phyloP scores from a whole-genome alignment of 2,888 invertebrate genomes.

The Mystacides longicornis region DNA sequence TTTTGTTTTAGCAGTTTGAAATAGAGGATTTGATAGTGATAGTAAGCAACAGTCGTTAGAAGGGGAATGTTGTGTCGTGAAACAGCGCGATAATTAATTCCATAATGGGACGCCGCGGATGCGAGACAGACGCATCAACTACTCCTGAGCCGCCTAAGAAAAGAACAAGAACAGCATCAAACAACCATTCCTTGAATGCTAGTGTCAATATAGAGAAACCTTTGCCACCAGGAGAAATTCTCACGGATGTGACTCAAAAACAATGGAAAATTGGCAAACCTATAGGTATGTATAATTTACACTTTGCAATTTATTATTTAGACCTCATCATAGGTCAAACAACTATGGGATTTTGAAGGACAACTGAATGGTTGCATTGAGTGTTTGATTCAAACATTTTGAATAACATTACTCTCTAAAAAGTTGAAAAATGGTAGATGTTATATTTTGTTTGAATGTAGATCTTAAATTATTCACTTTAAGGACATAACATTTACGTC shows the following conservation, averaged over 20 bases:
- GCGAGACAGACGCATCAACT: slow-evolving; percentile 34
- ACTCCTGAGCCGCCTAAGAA: slow-evolving; percentile 38
- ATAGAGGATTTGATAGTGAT: background rate
- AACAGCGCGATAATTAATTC: background rate
- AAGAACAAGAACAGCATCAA: slow-evolving; percentile 32
- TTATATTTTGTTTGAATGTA: too few species aligned
- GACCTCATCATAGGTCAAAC: too few species aligned
- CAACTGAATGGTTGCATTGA: too few species aligned
- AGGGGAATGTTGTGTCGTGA: slow-evolving; percentile 10
- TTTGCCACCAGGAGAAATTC: slow-evolving; percentile 60
- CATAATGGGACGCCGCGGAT: slow-evolving; percentile 22
- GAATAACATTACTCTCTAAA: too few species aligned
- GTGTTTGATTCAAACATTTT: too few species aligned
- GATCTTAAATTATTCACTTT: too few species aligned
- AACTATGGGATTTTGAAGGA: too few species aligned
- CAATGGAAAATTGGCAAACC: slow-evolving; percentile 83
- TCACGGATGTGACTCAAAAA: slow-evolving; percentile 73
- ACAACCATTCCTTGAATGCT: slow-evolving; percentile 31
- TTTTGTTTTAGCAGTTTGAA: background rate
- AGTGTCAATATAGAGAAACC: slow-evolving; percentile 46
- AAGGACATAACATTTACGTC: too few species aligned
- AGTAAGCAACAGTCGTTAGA: background rate
- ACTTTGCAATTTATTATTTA: too few species aligned
- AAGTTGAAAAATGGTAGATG: too few species aligned
- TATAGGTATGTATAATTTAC: slow-evolving; percentile 71